Evolutionary conservation across 2,888 invertebrate species (phyloP).

Genomic region (Alloplasta piceator): DNA sequence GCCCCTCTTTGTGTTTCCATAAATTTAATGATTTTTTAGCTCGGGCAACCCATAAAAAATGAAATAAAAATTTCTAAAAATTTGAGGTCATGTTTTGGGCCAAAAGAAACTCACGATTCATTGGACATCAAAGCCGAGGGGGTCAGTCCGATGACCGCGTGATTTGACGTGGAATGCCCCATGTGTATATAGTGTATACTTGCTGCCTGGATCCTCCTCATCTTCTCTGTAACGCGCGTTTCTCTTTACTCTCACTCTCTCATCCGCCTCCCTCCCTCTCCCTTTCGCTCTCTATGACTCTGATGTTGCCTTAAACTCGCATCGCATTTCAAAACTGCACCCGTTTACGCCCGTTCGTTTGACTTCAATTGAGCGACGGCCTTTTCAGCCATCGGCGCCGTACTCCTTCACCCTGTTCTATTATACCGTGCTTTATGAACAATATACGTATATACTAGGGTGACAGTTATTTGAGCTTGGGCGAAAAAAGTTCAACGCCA

Average conservation of each 20-base stretch:
- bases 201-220: not conserved
- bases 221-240: not conserved
- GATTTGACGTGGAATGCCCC: too few relatives aligned
- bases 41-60: too few relatives aligned
- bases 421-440: constrained; percentile 3
- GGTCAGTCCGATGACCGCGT: too few relatives aligned
- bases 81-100: too few relatives aligned
- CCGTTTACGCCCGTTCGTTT: constrained; percentile 55
- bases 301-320: constrained; percentile 36
- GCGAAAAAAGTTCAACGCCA: too few relatives aligned
- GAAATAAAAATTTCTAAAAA: too few relatives aligned
- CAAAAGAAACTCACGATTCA: too few relatives aligned
- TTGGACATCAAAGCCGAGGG: too few relatives aligned
- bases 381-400: constrained; percentile 37
- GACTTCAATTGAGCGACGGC: constrained; percentile 56
- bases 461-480: too few relatives aligned
- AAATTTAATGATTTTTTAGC: too few relatives aligned
- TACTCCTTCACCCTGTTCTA: constrained; percentile 1
- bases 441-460: constrained; percentile 12
- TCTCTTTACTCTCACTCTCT: not conserved
- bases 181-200: too few relatives aligned
- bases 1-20: too few relatives aligned
- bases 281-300: constrained; percentile 32
- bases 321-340: constrained; percentile 51
- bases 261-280: not conserved